These are phyloP conservation scores for Drosophila nannoptera DNA, from an alignment of 1,140 invertebrate genomes.

Conservation along the genomic window DNA sequence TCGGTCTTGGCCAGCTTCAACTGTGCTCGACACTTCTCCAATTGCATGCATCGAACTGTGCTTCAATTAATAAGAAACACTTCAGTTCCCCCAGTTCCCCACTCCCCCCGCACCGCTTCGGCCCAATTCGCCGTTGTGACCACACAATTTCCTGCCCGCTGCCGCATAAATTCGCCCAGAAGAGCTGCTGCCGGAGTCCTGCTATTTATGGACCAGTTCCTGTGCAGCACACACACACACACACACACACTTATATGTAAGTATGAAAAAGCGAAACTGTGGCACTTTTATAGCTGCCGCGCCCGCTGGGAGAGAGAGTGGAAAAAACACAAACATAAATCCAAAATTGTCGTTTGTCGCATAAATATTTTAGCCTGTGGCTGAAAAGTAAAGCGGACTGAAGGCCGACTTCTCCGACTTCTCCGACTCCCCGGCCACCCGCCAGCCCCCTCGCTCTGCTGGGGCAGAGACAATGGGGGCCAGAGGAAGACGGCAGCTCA, in stretches of 20 bases:
- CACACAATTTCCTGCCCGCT: constrained; percentile 63
- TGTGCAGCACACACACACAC: constrained; percentile 33
- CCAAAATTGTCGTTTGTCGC: constrained; percentile 77
- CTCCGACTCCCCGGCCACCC: neutral
- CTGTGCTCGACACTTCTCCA: constrained; percentile 22
- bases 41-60: constrained; percentile 45
- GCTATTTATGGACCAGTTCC: constrained; percentile 74
- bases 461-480: constrained; percentile 59
- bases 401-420: constrained; percentile 9
- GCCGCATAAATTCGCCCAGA: constrained; percentile 67
- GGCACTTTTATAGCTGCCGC: constrained; percentile 52
- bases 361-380: constrained; percentile 72
- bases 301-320: constrained; percentile 12
- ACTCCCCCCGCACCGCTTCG: constrained; percentile 2
- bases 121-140: constrained; percentile 8
- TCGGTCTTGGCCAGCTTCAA: neutral
- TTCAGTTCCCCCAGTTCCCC: constrained; percentile 57
- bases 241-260: constrained; percentile 24
- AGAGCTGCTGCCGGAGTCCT: constrained; percentile 51
- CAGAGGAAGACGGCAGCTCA: constrained; percentile 33
- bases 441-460: neutral
- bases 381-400: constrained; percentile 35
- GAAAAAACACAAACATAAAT: constrained; percentile 59
- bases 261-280: constrained; percentile 50
- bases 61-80: constrained; percentile 62